A percentile compares a stretch with the other conserved stretches of the same genome.
Evolutionary conservation across 2,113 vertebrate genomes (phyloP).

Genomic region (Scatophagus argus): DNA sequence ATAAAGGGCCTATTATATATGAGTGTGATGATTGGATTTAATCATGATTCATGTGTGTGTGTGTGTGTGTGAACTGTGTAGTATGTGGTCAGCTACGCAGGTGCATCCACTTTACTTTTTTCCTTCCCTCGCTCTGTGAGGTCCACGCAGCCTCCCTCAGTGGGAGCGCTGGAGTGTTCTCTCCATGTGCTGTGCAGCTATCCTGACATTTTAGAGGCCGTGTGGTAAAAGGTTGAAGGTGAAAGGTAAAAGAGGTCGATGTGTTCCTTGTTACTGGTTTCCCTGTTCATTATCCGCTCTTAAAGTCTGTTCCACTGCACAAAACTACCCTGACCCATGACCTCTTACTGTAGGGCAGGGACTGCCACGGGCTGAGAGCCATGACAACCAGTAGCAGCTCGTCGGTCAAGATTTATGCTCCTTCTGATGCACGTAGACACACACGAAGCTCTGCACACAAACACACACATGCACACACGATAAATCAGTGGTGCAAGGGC

Average conservation of each 20-base stretch:
- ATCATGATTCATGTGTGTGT: background rate
- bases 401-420: constrained; percentile 65
- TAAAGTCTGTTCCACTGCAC: constrained; percentile 34
- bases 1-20: background rate
- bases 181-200: background rate
- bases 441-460: constrained; percentile 9
- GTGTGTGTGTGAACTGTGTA: background rate
- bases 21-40: background rate
- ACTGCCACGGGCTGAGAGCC: constrained; percentile 51
- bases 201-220: constrained; percentile 48
- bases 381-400: constrained; percentile 56
- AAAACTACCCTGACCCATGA: constrained; percentile 63
- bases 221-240: constrained; percentile 41
- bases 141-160: constrained; percentile 16
- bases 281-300: constrained; percentile 63
- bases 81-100: background rate
- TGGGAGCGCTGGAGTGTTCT: background rate
- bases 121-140: background rate
- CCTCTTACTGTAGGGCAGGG: constrained; percentile 53
- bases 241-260: constrained; percentile 41
- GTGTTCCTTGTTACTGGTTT: constrained; percentile 61
- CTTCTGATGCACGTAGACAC: constrained; percentile 36
- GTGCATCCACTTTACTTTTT: constrained; percentile 19
- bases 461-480: constrained; percentile 9
- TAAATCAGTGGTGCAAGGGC: constrained; percentile 29